phyloP scores from a whole-genome alignment of 2,888 invertebrate species.

The Quadroppia sp. region DNA sequence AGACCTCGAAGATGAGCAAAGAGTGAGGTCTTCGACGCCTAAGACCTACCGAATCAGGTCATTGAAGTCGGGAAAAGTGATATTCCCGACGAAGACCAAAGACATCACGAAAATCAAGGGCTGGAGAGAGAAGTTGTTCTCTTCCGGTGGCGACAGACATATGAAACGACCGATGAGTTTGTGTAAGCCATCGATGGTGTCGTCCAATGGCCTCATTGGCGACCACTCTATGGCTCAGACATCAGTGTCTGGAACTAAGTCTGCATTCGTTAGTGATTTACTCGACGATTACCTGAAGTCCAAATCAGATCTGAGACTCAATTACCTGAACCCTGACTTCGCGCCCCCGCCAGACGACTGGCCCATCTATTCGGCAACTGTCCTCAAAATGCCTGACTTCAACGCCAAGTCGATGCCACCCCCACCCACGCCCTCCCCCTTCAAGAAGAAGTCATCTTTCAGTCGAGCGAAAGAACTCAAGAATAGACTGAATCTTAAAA shows the following conservation, averaged over 20 bases:
- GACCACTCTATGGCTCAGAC: background rate
- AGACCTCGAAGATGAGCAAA: background rate
- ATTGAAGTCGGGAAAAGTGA: conserved; percentile 30
- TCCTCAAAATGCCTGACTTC: conserved; percentile 4
- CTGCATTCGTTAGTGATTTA: conserved; percentile 18
- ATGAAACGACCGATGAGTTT: background rate
- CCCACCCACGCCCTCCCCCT: background rate
- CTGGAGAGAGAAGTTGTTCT: conserved; percentile 40
- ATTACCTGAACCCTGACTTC: conserved; percentile 9
- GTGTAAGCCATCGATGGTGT: background rate
- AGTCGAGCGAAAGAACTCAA: background rate
- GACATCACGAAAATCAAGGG: conserved; percentile 46
- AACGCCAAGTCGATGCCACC: background rate
- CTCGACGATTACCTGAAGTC: background rate
- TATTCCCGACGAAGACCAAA: conserved; percentile 46
- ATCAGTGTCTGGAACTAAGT: background rate
- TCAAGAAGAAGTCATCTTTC: background rate
- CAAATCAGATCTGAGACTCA: conserved; percentile 6
- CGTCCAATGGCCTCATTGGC: background rate
- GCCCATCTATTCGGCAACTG: conserved; percentile 4
- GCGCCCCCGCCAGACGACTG: conserved; percentile 5
- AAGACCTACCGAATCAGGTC: background rate
- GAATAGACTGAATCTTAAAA: background rate
- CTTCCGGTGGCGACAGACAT: background rate
- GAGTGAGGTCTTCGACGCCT: background rate